Evolutionary conservation across 2,888 invertebrate species (phyloP), one percentile per base, ranked within the genome.

Genomic region (Fragum fragum): DNA sequence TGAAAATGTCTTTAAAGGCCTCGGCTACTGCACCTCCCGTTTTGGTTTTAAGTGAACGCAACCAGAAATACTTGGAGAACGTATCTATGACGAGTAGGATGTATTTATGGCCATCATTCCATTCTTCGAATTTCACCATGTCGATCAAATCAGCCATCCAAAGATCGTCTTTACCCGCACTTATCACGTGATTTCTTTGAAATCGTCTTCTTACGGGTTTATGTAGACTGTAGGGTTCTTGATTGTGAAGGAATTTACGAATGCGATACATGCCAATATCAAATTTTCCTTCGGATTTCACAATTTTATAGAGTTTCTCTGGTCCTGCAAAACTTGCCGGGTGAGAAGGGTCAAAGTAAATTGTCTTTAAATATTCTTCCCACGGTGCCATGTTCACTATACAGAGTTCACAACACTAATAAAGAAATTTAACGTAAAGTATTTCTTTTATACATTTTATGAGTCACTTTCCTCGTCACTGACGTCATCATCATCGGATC

Each of bases 201-300:
- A 80, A 85, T 3, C 57, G 76, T 53, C 76, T 55, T 72, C 76
- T 74, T 11, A 76, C 70, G n/a, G 85, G 81, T 82, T 74, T 79
- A 47, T 70, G 83, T 39, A 87, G 39, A 72, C 83, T 85, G 77
- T 85, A 86, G 0, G 81, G 7, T 73, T 86, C 85, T 66, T 84
- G 84, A 52, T 80, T 76, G 26, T 85, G 86, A 14, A 85, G 71
- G 57, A 84, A 86, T 70, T 86, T 84, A 23, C 80, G 47, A 18
- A 84, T 84, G 73, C 59, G 82, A 53, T 85, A 75, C 84, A 86
- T 87, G 16, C 86, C 80, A 29, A 86, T 80, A 16, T 78, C 39
- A 69, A 53, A 87, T 86, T 84, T 84, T n/a, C 83, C 81, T 36
- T 82, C 86, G 53, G 55, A 66, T 47, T 79, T 72, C 5, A 84